A percentile compares a stretch with the other conserved stretches of the same genome.
phyloP scores from a whole-genome alignment of 2,113 vertebrate genomes.

The Scomber japonicus region DNA sequence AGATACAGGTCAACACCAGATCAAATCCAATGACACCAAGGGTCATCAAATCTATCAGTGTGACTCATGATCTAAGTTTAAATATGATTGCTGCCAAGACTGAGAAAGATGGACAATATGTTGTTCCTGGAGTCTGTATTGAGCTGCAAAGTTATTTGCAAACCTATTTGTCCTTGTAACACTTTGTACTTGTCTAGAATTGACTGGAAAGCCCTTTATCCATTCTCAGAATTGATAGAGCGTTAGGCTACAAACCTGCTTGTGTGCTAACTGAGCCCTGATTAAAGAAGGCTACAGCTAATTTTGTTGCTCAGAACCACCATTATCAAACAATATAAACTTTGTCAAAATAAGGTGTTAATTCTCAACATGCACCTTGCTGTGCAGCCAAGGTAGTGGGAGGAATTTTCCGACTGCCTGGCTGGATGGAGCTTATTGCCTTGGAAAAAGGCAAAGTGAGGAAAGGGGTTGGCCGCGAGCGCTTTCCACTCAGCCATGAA shows the following conservation, averaged over 20 bases:
- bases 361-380: slow-evolving; percentile 19
- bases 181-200: background rate
- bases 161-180: background rate
- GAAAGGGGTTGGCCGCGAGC: slow-evolving; percentile 53
- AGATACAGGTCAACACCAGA: too few relatives aligned
- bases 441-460: slow-evolving; percentile 54
- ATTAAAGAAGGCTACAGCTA: background rate
- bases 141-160: background rate
- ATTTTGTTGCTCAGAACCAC: background rate
- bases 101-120: slow-evolving; percentile 19
- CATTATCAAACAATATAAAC: background rate
- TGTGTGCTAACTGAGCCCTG: background rate
- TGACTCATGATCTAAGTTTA: slow-evolving; percentile 69
- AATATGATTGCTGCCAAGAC: slow-evolving; percentile 20
- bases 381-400: slow-evolving; percentile 46
- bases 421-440: slow-evolving; percentile 59
- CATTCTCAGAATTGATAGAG: background rate
- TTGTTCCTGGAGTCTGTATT: background rate
- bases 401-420: slow-evolving; percentile 29
- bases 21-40: too few relatives aligned
- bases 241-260: background rate
- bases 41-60: slow-evolving; percentile 34
- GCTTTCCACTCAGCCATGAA: slow-evolving; percentile 73
- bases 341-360: slow-evolving; percentile 12
- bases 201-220: background rate